Conservation (phyloP, 2,113 vertebrate genomes). For the Otis tarda region DNA sequence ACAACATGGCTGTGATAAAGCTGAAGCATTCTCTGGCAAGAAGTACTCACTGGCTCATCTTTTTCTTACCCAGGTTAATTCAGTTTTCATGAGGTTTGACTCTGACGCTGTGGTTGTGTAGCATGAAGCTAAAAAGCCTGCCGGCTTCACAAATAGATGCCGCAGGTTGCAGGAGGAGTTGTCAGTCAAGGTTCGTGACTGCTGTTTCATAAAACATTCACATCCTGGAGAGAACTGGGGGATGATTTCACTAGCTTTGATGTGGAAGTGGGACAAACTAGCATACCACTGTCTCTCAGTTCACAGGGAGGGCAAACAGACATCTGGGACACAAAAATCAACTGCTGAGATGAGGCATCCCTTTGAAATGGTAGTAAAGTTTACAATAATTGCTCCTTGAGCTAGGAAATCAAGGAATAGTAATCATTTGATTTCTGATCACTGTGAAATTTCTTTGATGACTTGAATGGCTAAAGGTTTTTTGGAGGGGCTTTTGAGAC, state of each 20-base stretch:
- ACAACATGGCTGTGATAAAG: not conserved
- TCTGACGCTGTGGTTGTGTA: not conserved
- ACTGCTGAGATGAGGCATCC: not conserved
- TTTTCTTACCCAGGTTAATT: not conserved
- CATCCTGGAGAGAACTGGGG: not conserved
- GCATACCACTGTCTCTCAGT: not conserved
- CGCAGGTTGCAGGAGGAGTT: not conserved
- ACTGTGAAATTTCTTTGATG: not conserved
- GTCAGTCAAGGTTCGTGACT: not conserved
- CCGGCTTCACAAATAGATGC: not conserved
- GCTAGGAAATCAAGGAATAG: not conserved
- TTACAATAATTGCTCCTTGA: not conserved
- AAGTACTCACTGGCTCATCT: not conserved
- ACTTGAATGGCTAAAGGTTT: not conserved
- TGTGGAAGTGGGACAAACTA: not conserved
- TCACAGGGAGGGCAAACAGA: not conserved
- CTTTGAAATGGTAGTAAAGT: not conserved
- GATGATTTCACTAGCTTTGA: constrained; percentile 3
- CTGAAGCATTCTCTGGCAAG: not conserved
- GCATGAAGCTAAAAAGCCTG: not conserved
- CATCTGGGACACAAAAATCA: not conserved
- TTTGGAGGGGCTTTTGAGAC: not conserved
- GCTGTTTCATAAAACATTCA: not conserved
- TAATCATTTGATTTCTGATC: not conserved
- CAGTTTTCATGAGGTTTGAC: not conserved